A percentile compares a stretch with the other conserved stretches of the same genome.
phyloP scores from a whole-genome alignment of 2,797 vertebrate species.

The Bovichtus variegatus region DNA sequence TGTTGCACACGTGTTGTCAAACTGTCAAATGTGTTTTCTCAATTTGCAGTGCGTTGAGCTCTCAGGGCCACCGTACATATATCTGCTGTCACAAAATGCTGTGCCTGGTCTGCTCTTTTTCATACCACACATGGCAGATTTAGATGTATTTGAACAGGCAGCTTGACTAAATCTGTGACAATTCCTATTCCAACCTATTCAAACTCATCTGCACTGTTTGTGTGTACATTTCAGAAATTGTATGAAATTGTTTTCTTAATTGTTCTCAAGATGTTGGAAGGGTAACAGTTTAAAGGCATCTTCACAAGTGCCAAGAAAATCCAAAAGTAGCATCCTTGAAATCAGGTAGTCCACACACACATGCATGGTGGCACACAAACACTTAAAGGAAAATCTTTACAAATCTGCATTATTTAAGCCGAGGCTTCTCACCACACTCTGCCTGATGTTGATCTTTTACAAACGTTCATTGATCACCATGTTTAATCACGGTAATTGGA shows the following conservation, averaged over 20 bases:
- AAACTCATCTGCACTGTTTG: neutral
- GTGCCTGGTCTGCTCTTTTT: no score
- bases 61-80: no score
- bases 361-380: neutral
- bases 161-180: no score
- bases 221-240: neutral
- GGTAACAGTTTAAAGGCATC: neutral
- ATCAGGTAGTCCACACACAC: neutral
- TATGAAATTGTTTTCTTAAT: neutral
- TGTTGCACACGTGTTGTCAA: no score
- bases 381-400: conserved; percentile 6
- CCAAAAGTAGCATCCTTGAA: neutral
- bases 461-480: conserved; percentile 51
- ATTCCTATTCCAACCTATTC: no score
- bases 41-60: no score
- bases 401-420: conserved; percentile 1
- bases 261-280: neutral
- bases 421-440: conserved; percentile 12
- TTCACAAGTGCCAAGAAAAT: neutral
- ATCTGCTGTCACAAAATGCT: no score
- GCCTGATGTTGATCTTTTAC: conserved; percentile 38
- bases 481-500: conserved; percentile 62
- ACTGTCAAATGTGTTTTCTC: no score
- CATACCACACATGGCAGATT: no score
- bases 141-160: no score